A percentile compares a stretch with the other conserved stretches of the same genome.
Conservation (phyloP, 2,797 vertebrate genomes). For the Adelosebastes latens region DNA sequence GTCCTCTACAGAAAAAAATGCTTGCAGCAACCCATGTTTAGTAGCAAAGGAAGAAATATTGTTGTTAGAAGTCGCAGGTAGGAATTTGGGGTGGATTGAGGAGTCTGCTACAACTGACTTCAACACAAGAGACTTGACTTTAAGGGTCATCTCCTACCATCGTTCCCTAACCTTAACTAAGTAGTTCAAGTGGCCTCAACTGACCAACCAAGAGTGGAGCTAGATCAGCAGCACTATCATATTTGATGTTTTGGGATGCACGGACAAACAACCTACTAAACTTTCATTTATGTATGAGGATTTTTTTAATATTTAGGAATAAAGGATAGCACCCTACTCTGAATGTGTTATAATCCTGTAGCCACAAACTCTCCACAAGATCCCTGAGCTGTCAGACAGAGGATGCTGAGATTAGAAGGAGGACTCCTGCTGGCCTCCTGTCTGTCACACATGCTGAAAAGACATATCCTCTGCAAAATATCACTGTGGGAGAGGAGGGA, state of each 20-base stretch:
- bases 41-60: background rate
- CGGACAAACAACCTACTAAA: background rate
- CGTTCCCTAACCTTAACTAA: background rate
- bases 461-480: constrained; percentile 10
- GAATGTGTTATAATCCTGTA: background rate
- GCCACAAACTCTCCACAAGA: background rate
- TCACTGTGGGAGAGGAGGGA: background rate
- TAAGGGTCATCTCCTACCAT: background rate
- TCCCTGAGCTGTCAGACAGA: constrained; percentile 32
- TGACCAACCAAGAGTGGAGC: background rate
- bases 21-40: background rate
- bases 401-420: constrained; percentile 11
- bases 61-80: background rate
- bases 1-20: background rate
- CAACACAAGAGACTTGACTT: background rate
- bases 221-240: background rate
- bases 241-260: background rate
- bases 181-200: background rate
- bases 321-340: background rate
- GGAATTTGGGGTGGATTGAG: background rate
- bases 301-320: background rate
- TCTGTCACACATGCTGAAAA: constrained; percentile 42
- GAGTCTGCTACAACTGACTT: background rate
- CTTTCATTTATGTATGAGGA: background rate
- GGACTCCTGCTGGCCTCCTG: constrained; percentile 34